Percentiles rank a stretch among this genome's conserved stretches.
phyloP scores from a whole-genome alignment of 2,797 vertebrate genomes.

The Nyctalus aviator region DNA sequence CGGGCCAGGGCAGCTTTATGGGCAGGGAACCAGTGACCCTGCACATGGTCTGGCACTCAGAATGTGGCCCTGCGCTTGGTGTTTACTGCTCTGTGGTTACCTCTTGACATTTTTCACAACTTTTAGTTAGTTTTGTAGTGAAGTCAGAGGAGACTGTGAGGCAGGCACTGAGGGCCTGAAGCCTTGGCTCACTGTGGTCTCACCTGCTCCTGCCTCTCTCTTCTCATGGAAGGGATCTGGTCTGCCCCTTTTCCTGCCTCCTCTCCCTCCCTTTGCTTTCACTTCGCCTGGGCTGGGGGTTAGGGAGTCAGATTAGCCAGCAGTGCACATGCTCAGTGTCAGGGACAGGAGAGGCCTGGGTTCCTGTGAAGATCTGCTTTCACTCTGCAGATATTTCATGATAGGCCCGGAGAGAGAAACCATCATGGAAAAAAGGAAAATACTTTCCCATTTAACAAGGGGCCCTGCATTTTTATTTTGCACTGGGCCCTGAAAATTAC shows the following conservation, averaged over 20 bases:
- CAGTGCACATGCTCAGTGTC: not conserved
- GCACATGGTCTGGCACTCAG: not conserved
- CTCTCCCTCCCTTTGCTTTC: not conserved
- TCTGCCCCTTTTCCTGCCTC: not conserved
- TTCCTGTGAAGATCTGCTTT: not conserved
- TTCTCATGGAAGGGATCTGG: not conserved
- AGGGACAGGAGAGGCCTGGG: not conserved
- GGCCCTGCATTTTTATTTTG: not conserved
- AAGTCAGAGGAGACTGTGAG: not conserved
- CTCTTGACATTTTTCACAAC: not conserved
- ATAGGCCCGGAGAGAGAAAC: not conserved
- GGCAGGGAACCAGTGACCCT: not conserved
- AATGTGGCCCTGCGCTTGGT: not conserved
- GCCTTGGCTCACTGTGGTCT: not conserved
- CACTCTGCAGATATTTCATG: not conserved
- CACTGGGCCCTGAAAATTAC: not conserved
- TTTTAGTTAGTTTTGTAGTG: not conserved
- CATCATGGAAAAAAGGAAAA: not conserved
- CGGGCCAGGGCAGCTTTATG: not conserved
- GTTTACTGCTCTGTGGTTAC: not conserved
- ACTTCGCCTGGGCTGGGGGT: no score
- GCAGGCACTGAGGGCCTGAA: not conserved
- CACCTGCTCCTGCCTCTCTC: accelerated
- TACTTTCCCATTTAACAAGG: not conserved
- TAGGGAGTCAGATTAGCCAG: not conserved